Evolutionary conservation across 2,113 vertebrate genomes (phyloP).

Genomic region (Pseudonaja textilis): DNA sequence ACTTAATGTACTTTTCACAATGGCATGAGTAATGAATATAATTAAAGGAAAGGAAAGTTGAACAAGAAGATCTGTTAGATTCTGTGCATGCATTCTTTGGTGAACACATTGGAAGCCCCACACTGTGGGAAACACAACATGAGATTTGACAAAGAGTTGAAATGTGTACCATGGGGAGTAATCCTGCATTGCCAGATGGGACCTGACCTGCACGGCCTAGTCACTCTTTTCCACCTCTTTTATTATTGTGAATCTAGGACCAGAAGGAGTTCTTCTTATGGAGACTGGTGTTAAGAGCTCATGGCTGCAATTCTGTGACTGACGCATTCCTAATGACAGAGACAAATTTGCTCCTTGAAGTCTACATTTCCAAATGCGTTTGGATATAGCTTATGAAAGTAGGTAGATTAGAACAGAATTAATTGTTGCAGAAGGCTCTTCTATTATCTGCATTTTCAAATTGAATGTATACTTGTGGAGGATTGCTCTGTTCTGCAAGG

Average conservation of each 20-base stretch:
- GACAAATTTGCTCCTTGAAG: slow-evolving; percentile 54
- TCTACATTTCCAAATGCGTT: background rate
- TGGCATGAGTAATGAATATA: slow-evolving; percentile 64
- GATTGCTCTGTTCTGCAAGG: slow-evolving; percentile 10
- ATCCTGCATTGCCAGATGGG: slow-evolving; percentile 43
- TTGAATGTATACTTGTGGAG: background rate
- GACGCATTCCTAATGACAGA: slow-evolving; percentile 32
- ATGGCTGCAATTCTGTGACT: slow-evolving; percentile 44
- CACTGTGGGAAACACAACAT: slow-evolving; percentile 65
- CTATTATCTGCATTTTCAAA: background rate
- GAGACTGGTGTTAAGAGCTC: slow-evolving; percentile 39
- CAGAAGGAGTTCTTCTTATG: slow-evolving; percentile 55
- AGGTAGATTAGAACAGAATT: background rate
- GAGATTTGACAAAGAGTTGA: slow-evolving; percentile 37
- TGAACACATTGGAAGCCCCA: slow-evolving; percentile 41
- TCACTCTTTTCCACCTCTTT: slow-evolving; percentile 23
- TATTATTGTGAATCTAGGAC: slow-evolving; percentile 14
- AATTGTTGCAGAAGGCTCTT: background rate
- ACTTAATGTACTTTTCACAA: slow-evolving; percentile 48
- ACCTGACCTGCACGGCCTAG: slow-evolving; percentile 23
- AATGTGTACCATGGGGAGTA: slow-evolving; percentile 44
- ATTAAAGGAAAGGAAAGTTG: slow-evolving; percentile 61
- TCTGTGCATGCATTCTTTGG: slow-evolving; percentile 50
- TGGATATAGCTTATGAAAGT: background rate
- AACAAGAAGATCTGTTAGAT: slow-evolving; percentile 63